Base-by-base conservation (phyloP, 2,113 vertebrate species). In the Saccopteryx leptura region DNA sequence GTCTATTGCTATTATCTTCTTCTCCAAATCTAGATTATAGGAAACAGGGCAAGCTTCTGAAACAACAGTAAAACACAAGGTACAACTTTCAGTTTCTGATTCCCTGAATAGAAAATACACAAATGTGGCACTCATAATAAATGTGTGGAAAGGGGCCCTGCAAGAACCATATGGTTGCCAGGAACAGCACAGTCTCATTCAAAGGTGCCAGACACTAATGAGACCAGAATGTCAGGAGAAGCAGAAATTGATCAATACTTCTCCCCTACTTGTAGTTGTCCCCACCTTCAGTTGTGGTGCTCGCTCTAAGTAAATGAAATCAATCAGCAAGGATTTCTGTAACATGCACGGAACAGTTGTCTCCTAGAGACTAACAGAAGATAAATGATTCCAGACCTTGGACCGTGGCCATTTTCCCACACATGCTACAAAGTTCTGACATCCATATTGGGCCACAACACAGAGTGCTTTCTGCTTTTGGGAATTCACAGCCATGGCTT, bases 371-470 rank as follows among this genome's bases (percentile, higher is more conserved):
- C 96, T 97, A 97, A 96, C 95, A 96, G 95, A 98, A 98, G 98
- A 99, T 99, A 99, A 99, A 99, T 98, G 98, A 98, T 99, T 99
- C 99, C 99, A 99, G 99, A 99, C 98, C 68, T 98, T 99, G 99
- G 99, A 99, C 94, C 74, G 90, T 93, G 97, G 99, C 99, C 99
- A 99, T 97, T 98, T 99, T 99, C 99, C 99, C 99, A 99, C 98
- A 99, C 99, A 99, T 98, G 98, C 98, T 99, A 97, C 99, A 98
- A 98, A 99, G 98, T 99, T 99, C 99, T 98, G 98, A 99, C 99
- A 99, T 98, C 99, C 98, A 98, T 99, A 98, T 98, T 98, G 98
- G 98, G 99, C 98, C 98, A 98, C 98, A 98, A 97, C 96, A 97
- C 98, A 90, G 98, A 98, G 98, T 94, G 97, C 92, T 97, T 97